Evolutionary conservation across 1,140 invertebrate species (phyloP).

Genomic region (Sipha flava): DNA sequence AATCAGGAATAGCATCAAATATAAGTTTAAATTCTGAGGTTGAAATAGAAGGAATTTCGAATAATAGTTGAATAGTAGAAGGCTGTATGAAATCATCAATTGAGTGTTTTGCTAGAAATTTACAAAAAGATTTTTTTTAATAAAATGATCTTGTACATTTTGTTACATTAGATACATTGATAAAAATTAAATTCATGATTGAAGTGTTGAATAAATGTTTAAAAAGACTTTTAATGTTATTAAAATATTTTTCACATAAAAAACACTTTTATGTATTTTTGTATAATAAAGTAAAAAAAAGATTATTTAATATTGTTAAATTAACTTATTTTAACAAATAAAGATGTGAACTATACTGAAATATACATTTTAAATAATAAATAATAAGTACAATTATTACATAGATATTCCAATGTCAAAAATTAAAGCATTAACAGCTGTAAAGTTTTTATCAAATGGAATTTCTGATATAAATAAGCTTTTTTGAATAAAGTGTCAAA

Average conservation of each 20-base stretch:
- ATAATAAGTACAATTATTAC: neutral
- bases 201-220: neutral
- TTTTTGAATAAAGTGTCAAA: neutral
- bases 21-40: neutral
- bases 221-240: neutral
- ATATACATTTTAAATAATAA: neutral
- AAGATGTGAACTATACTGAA: neutral
- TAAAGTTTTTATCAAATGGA: neutral
- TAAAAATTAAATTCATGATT: neutral
- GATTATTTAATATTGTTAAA: too few relatives aligned
- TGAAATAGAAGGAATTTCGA: neutral
- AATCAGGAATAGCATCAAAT: neutral
- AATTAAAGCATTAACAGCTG: neutral
- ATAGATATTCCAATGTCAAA: neutral
- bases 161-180: neutral
- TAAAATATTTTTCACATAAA: neutral
- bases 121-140: neutral
- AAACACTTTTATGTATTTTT: neutral
- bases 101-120: neutral
- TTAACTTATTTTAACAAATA: neutral
- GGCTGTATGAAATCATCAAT: neutral
- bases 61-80: neutral
- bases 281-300: too few relatives aligned
- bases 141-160: neutral
- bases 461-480: neutral